phyloP scores from a whole-genome alignment of 1,140 invertebrate genomes.

The Dufourea novaeangliae region DNA sequence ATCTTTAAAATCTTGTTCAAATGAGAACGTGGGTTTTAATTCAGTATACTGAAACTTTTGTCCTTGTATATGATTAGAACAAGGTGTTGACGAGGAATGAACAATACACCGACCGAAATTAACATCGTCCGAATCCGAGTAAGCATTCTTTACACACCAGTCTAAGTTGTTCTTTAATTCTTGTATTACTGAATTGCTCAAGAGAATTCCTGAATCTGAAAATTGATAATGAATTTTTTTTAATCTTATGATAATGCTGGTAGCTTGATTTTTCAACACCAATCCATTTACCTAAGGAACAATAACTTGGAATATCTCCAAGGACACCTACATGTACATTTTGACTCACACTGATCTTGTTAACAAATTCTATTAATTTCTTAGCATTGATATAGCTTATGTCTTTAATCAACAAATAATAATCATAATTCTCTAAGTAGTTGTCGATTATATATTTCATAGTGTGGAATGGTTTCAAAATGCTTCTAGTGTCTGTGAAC shows the following conservation, averaged over 20 bases:
- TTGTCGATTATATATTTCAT: slow-evolving; percentile 95
- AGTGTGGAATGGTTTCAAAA: slow-evolving; percentile 90
- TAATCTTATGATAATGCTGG: not conserved
- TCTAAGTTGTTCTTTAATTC: slow-evolving; percentile 89
- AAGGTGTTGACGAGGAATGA: slow-evolving; percentile 85
- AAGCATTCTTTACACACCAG: slow-evolving; percentile 92
- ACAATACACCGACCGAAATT: slow-evolving; percentile 92
- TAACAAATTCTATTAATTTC: slow-evolving; percentile 86
- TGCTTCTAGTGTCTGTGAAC: slow-evolving; percentile 89
- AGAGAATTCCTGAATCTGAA: slow-evolving; percentile 87
- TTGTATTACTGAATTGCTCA: slow-evolving; percentile 89
- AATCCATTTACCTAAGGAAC: slow-evolving; percentile 84
- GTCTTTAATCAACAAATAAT: slow-evolving; percentile 93
- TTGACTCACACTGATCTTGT: slow-evolving; percentile 90
- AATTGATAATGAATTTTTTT: slow-evolving; percentile 33
- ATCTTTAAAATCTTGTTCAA: slow-evolving; percentile 80
- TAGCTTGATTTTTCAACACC: not conserved
- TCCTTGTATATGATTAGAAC: slow-evolving; percentile 82
- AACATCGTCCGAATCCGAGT: slow-evolving; percentile 89
- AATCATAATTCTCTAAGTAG: slow-evolving; percentile 94
- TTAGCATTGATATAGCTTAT: slow-evolving; percentile 90
- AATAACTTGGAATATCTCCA: slow-evolving; percentile 82
- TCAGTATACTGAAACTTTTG: slow-evolving; percentile 82
- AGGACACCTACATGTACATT: slow-evolving; percentile 89
- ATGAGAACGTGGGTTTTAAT: slow-evolving; percentile 81